Evolutionary conservation across 2,888 invertebrate species (phyloP).

Genomic region (Lasioglossum figueresi): DNA sequence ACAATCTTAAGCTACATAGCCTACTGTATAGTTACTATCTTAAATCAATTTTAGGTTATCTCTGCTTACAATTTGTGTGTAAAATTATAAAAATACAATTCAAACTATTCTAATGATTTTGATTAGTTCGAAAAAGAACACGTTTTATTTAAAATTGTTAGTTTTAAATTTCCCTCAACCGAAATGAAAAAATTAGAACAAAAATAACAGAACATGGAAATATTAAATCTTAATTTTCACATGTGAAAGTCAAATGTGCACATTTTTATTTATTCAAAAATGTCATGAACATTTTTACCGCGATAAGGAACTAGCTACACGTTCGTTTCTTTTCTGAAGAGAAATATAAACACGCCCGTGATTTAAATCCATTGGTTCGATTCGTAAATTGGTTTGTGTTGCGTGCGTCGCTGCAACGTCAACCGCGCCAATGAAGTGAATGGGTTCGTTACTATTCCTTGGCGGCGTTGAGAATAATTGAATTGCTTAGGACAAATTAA

Average conservation of each 20-base stretch:
- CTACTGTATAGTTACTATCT: too few relatives aligned
- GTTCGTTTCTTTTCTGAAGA: background rate
- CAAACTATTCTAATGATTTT: too few relatives aligned
- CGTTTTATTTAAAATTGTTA: too few relatives aligned
- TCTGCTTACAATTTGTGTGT: too few relatives aligned
- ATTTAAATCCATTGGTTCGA: background rate
- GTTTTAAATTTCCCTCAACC: too few relatives aligned
- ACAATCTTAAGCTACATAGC: too few relatives aligned
- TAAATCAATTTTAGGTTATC: too few relatives aligned
- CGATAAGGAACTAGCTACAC: background rate
- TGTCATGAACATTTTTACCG: background rate
- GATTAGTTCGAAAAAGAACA: too few relatives aligned
- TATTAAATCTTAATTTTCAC: too few relatives aligned
- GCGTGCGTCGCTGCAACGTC: background rate
- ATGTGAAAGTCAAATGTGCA: background rate
- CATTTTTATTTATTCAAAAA: background rate
- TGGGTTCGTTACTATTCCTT: background rate
- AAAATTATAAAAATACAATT: too few relatives aligned
- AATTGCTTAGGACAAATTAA: background rate
- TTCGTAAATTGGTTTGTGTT: background rate
- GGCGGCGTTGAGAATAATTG: background rate
- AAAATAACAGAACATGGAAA: too few relatives aligned
- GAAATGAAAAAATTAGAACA: too few relatives aligned
- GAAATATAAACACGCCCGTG: background rate
- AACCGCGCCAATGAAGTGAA: background rate